Conservation (phyloP, 2,113 vertebrate genomes). For the Siniperca chuatsi region DNA sequence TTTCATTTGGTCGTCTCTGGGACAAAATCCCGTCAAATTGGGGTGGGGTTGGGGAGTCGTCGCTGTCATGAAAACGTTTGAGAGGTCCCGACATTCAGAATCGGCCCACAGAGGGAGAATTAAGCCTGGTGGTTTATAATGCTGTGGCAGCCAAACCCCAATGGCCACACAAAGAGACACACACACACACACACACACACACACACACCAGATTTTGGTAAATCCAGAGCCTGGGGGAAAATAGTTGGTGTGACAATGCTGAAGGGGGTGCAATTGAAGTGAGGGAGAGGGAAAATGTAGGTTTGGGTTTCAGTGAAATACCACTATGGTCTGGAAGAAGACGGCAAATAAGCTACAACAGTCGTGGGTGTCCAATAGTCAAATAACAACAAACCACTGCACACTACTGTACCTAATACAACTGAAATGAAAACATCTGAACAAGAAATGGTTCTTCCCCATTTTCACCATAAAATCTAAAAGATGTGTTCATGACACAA, state of each 20-base stretch:
- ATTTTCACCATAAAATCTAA: background rate
- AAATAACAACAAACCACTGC: slow-evolving; percentile 4
- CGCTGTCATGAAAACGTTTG: slow-evolving; percentile 21
- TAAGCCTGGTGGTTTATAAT: slow-evolving; percentile 50
- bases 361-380: slow-evolving; percentile 5
- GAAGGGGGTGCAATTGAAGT: slow-evolving; percentile 6
- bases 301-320: slow-evolving; percentile 48
- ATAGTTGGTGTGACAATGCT: slow-evolving; percentile 35
- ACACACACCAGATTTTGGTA: slow-evolving; percentile 33
- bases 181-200: slow-evolving; percentile 30
- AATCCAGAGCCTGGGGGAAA: slow-evolving; percentile 36
- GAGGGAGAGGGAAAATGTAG: slow-evolving; percentile 36
- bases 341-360: background rate
- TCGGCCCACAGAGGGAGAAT: slow-evolving; percentile 26
- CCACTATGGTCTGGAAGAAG: slow-evolving; percentile 12
- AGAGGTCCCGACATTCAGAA: slow-evolving; percentile 50
- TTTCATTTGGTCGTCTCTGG: background rate
- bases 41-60: background rate
- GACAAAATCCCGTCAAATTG: slow-evolving; percentile 13
- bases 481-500: background rate
- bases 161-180: slow-evolving; percentile 50
- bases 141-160: slow-evolving; percentile 63
- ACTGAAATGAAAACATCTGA: background rate
- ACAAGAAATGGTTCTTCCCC: background rate
- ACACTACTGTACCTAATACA: background rate